These are phyloP conservation scores for Syrphus vitripennis DNA, from an alignment of 2,888 invertebrate species.

Conservation along the genomic window DNA sequence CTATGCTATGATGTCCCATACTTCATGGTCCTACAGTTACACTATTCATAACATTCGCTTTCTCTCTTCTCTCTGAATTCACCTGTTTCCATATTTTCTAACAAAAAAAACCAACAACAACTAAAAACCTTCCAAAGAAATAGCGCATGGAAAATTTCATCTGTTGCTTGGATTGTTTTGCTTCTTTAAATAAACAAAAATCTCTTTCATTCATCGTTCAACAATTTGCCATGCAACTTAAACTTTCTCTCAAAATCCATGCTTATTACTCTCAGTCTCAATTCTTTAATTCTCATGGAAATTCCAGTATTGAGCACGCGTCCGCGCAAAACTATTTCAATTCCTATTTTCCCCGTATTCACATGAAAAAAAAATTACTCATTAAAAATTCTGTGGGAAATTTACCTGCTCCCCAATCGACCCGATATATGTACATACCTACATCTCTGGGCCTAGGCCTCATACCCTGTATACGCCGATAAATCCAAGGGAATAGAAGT, in stretches of 20 bases:
- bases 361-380: slow-evolving; percentile 10
- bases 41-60: not conserved
- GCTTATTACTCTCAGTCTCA: not conserved
- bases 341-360: not conserved
- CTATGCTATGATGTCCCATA: not conserved
- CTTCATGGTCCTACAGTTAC: not conserved
- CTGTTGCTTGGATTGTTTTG: slow-evolving; percentile 71
- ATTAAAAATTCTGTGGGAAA: slow-evolving; percentile 61
- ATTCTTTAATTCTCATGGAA: slow-evolving; percentile 40
- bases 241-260: not conserved
- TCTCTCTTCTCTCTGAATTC: slow-evolving; percentile 29
- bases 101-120: not conserved
- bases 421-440: slow-evolving; percentile 60
- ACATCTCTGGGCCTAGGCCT: slow-evolving; percentile 59
- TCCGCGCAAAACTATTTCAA: slow-evolving; percentile 33
- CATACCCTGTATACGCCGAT: slow-evolving; percentile 32
- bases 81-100: slow-evolving; percentile 48
- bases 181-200: slow-evolving; percentile 60
- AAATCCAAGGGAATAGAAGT: slow-evolving; percentile 73
- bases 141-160: slow-evolving; percentile 68
- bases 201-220: slow-evolving; percentile 20
- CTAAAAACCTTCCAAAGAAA: not conserved
- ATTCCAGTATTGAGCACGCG: slow-evolving; percentile 57
- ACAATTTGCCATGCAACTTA: not conserved
- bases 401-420: slow-evolving; percentile 65